Evolutionary conservation across 2,797 vertebrate species (phyloP), one percentile per base, ranked within the genome.

Genomic region (Lepus oiostolus): DNA sequence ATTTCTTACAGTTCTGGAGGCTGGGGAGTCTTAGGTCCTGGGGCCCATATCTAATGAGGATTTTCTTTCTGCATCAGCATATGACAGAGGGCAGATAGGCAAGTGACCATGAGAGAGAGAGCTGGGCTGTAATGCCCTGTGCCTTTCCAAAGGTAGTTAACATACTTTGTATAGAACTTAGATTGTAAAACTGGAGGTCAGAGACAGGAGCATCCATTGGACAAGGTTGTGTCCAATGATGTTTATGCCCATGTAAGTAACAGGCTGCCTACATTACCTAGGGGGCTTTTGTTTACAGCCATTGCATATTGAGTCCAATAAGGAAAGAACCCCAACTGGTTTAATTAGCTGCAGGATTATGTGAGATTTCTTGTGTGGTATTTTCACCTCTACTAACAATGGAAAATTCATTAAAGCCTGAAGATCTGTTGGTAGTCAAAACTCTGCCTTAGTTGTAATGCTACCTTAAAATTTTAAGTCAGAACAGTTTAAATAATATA

Each of bases 401-500:
- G 30, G 42, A 52, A 68, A 22, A 82, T 71, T 83, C 65, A 54
- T 63, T 47, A 87, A 92, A 91, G 93, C 26, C 50, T 67, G 17
- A 75, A 89, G 24, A 28, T 24, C 16, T 85, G 6, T 38, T 76
- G 42, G 32, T 82, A 88, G 52, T 74, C 6, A 75, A 80, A 93
- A 89, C 11, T 50, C 8, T 62, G 42, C 63, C 5, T 93, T 80
- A 19, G 14, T 77, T 71, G 22, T 74, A 96, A 83, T 62, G 77
- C 67, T 63, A 77, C 32, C 32, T 85, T 92, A 95, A 87, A 60
- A 80, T 87, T 85, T 92, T 88, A 79, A 97, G 58, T 85, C 82
- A 93, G 28, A 87, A 97, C 81, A 60, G 26, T 28, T 72, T 75
- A 62, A 50, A 83, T 52, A 82, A 58, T 58, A 58, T 3, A 17